These are phyloP conservation scores for Ormyrus rosae DNA, from an alignment of 2,888 invertebrate genomes.

Conservation along the genomic window DNA sequence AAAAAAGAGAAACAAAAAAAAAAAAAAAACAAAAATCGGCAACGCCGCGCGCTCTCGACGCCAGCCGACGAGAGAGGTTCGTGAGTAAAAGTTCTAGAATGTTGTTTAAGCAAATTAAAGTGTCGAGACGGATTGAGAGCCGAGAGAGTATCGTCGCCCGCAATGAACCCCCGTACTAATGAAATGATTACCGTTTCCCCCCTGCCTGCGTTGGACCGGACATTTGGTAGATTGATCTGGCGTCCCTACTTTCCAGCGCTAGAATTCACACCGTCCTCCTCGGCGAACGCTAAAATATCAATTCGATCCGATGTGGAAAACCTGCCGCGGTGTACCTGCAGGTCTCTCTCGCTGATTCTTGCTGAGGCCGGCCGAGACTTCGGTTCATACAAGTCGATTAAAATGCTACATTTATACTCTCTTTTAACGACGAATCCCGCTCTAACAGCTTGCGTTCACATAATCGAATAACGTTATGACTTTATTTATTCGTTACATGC, in stretches of 20 bases:
- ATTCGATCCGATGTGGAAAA: conserved; percentile 1
- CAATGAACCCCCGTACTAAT: conserved; percentile 56
- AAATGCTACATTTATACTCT: too few species aligned
- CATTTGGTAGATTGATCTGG: conserved; percentile 73
- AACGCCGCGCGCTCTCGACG: too few species aligned
- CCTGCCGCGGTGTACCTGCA: conserved; percentile 31
- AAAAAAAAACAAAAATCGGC: too few species aligned
- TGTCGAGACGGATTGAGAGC: conserved; percentile 16
- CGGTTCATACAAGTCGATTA: too few species aligned
- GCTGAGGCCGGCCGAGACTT: too few species aligned
- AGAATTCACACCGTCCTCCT: conserved; percentile 32
- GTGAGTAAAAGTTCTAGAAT: conserved; percentile 27
- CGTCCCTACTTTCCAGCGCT: conserved; percentile 46
- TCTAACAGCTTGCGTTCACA: too few species aligned
- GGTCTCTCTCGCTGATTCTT: not conserved
- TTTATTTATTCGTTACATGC: too few species aligned
- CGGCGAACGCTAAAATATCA: conserved; percentile 30
- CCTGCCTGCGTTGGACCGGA: conserved; percentile 69
- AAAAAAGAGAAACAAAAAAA: too few species aligned
- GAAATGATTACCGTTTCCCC: conserved; percentile 66
- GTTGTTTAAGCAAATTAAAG: conserved; percentile 33
- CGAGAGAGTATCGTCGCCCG: conserved; percentile 23
- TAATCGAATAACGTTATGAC: too few species aligned
- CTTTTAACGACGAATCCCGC: too few species aligned
- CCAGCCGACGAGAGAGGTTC: too few species aligned